phyloP scores from a whole-genome alignment of 2,888 invertebrate species.

The Abrostola tripartita region DNA sequence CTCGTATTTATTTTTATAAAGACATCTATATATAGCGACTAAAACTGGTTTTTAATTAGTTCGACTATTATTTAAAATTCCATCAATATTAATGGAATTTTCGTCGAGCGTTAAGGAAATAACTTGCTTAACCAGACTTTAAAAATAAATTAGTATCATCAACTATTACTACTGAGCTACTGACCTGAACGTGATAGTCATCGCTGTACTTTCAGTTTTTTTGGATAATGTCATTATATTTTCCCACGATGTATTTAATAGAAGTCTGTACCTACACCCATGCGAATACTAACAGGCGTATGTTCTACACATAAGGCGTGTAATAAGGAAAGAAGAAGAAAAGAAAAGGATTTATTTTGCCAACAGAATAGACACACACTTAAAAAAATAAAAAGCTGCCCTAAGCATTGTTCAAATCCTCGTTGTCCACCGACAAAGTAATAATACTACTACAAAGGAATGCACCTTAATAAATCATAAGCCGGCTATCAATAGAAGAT shows the following conservation, averaged over 20 bases:
- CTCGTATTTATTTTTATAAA: conserved; percentile 15
- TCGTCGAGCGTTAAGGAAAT: background rate
- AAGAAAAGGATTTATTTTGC: too few relatives aligned
- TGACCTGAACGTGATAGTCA: too few relatives aligned
- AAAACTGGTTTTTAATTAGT: conserved; percentile 13
- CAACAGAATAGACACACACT: too few relatives aligned
- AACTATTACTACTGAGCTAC: conserved; percentile 8
- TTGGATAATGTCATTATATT: too few relatives aligned
- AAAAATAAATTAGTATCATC: conserved; percentile 4
- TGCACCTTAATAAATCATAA: conserved; percentile 51
- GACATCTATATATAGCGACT: conserved; percentile 17
- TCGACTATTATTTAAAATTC: conserved; percentile 10
- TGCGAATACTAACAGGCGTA: too few relatives aligned
- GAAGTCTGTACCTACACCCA: too few relatives aligned
- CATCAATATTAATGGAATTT: conserved; percentile 24
- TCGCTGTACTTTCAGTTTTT: too few relatives aligned
- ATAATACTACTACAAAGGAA: conserved; percentile 18
- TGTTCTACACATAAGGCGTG: too few relatives aligned
- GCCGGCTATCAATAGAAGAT: conserved; percentile 36
- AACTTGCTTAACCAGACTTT: conserved; percentile 7
- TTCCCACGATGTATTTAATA: too few relatives aligned
- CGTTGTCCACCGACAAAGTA: background rate
- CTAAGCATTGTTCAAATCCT: background rate
- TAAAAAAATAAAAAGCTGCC: too few relatives aligned
- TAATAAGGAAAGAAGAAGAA: too few relatives aligned